Evolutionary conservation across 2,888 invertebrate genomes (phyloP).

Genomic region (Caenorhabditis doughertyi): DNA sequence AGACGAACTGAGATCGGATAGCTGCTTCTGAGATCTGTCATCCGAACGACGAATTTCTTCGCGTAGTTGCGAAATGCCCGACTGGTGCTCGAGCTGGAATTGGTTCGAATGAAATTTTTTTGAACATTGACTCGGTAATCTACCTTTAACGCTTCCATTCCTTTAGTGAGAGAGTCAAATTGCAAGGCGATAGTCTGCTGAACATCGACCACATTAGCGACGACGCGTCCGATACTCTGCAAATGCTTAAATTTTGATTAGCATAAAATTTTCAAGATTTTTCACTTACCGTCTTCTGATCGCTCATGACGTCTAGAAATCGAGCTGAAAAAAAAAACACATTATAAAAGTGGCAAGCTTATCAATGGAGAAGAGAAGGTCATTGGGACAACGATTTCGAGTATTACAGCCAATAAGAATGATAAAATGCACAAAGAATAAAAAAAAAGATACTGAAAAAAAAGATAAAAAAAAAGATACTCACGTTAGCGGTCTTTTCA

Average conservation of each 20-base stretch:
- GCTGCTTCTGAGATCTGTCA: conserved; percentile 49
- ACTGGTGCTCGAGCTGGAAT: conserved; percentile 55
- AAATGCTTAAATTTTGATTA: conserved; percentile 25
- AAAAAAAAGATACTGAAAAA: too few species aligned
- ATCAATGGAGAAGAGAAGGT: too few species aligned
- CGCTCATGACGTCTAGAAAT: conserved; percentile 45
- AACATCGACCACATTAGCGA: conserved; percentile 70
- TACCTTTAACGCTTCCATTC: conserved; percentile 68
- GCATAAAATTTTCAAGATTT: background rate
- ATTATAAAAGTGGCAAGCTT: too few species aligned
- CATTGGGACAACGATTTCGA: too few species aligned
- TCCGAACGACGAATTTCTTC: conserved; percentile 62
- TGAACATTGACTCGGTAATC: too few species aligned
- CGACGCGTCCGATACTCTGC: conserved; percentile 63
- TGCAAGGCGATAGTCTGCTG: conserved; percentile 65
- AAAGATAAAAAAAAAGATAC: too few species aligned
- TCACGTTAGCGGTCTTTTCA: too few species aligned
- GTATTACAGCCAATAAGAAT: too few species aligned
- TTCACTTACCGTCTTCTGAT: conserved; percentile 54
- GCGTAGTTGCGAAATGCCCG: conserved; percentile 51
- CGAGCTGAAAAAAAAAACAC: conserved; percentile 39
- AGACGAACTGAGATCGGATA: conserved; percentile 32
- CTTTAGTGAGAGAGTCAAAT: conserved; percentile 58
- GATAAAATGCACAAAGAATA: too few species aligned
- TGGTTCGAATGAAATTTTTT: background rate